These are phyloP conservation scores for Holacanthus passer DNA, from an alignment of 2,113 vertebrate species.

Conservation along the genomic window DNA sequence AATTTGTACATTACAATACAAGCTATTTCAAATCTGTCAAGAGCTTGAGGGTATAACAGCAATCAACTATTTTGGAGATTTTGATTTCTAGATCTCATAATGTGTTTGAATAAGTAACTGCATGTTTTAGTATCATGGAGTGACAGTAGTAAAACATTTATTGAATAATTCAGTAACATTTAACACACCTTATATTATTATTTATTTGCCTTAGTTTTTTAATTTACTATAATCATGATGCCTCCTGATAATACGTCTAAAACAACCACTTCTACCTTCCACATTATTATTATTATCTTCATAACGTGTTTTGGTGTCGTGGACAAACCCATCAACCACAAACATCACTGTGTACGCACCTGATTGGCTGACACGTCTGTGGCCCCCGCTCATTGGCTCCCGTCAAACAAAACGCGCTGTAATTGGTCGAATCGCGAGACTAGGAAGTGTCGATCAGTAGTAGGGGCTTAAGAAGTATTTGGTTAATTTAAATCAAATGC, in stretches of 20 bases:
- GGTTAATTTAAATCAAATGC: slow-evolving; percentile 13
- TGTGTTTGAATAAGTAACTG: not conserved
- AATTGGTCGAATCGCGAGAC: slow-evolving; percentile 73
- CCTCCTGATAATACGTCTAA: too few species aligned
- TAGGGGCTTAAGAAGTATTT: slow-evolving; percentile 61
- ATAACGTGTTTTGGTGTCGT: slow-evolving; percentile 69
- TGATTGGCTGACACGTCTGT: slow-evolving; percentile 72
- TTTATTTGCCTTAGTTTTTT: too few species aligned
- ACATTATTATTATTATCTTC: not conserved
- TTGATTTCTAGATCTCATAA: not conserved
- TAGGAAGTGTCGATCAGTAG: slow-evolving; percentile 72
- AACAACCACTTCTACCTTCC: not conserved
- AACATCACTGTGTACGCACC: slow-evolving; percentile 80
- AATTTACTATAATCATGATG: too few species aligned
- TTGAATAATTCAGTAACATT: not conserved
- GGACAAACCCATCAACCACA: slow-evolving; percentile 62
- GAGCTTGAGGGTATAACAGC: not conserved
- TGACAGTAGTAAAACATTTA: not conserved
- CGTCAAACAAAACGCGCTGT: not conserved
- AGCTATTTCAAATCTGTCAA: not conserved
- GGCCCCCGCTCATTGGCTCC: slow-evolving; percentile 73
- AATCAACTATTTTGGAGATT: not conserved
- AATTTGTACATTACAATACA: not conserved
- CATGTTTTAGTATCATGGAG: not conserved
- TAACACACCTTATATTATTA: not conserved